Conservation (phyloP, 2,888 invertebrate species). For the Metalampra italica region DNA sequence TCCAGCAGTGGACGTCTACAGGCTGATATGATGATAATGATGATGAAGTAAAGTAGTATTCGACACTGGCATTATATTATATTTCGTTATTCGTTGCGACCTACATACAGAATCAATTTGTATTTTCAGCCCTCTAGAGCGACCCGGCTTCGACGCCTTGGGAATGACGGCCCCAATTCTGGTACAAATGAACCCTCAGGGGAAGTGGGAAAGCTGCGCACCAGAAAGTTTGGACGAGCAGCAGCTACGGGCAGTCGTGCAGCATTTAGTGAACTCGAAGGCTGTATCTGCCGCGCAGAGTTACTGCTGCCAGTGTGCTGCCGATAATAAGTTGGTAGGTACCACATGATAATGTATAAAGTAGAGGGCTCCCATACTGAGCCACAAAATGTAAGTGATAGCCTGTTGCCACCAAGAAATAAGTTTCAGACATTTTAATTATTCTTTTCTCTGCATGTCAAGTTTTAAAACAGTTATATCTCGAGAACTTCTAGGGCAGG, state of each 20-base stretch:
- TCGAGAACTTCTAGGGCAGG: too few relatives aligned
- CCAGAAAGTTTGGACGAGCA: constrained; percentile 53
- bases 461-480: too few relatives aligned
- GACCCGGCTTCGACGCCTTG: constrained; percentile 48
- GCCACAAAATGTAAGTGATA: too few relatives aligned
- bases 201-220: constrained; percentile 54
- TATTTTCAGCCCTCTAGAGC: constrained; percentile 36
- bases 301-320: constrained; percentile 57
- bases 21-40: too few relatives aligned
- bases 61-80: too few relatives aligned
- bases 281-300: constrained; percentile 56
- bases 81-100: too few relatives aligned
- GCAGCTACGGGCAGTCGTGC: constrained; percentile 45
- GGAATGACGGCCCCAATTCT: constrained; percentile 43
- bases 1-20: too few relatives aligned
- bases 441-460: too few relatives aligned
- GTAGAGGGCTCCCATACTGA: too few relatives aligned
- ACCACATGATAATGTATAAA: not conserved
- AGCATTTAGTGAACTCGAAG: constrained; percentile 48
- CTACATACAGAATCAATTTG: not conserved
- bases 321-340: constrained; percentile 37
- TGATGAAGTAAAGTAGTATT: too few relatives aligned
- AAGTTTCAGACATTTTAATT: too few relatives aligned
- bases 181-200: constrained; percentile 59
- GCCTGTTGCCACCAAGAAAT: too few relatives aligned